Percentiles rank a stretch among this genome's conserved stretches.
These are phyloP conservation scores for Deroplatys truncata DNA, from an alignment of 2,888 invertebrate genomes.

Conservation along the genomic window DNA sequence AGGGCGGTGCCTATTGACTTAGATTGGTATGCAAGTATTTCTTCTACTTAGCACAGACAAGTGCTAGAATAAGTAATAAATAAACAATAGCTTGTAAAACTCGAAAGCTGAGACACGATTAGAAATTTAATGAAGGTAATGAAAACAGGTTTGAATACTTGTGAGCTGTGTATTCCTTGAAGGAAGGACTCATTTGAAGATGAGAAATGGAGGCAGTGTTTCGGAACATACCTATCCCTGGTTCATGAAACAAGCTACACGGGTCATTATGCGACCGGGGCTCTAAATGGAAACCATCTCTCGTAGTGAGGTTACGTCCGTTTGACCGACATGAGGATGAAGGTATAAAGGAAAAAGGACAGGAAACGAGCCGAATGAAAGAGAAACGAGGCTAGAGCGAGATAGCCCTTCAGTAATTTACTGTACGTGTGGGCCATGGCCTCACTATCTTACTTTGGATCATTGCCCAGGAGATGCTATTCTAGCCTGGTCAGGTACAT, in stretches of 20 bases:
- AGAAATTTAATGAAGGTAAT: too few relatives aligned
- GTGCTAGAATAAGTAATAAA: too few relatives aligned
- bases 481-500: constrained; percentile 6
- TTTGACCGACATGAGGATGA: background rate
- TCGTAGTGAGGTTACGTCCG: background rate
- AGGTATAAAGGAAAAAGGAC: background rate
- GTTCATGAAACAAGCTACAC: background rate
- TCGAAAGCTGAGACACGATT: too few relatives aligned
- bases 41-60: too few relatives aligned
- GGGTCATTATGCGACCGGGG: background rate
- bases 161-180: too few relatives aligned
- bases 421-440: background rate
- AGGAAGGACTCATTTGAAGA: background rate
- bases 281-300: background rate
- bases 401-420: background rate
- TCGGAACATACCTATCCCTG: background rate
- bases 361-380: constrained; percentile 1
- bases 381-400: constrained; percentile 1
- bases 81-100: too few relatives aligned
- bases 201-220: background rate
- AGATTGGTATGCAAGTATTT: too few relatives aligned
- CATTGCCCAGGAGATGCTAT: constrained; percentile 6
- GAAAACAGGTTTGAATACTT: too few relatives aligned
- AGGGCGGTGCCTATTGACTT: too few relatives aligned
- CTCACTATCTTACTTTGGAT: constrained; percentile 4